Percentiles rank a stretch among this genome's conserved stretches.
Evolutionary conservation across 2,797 vertebrate species (phyloP).

Genomic region (Spinus olivaceus): DNA sequence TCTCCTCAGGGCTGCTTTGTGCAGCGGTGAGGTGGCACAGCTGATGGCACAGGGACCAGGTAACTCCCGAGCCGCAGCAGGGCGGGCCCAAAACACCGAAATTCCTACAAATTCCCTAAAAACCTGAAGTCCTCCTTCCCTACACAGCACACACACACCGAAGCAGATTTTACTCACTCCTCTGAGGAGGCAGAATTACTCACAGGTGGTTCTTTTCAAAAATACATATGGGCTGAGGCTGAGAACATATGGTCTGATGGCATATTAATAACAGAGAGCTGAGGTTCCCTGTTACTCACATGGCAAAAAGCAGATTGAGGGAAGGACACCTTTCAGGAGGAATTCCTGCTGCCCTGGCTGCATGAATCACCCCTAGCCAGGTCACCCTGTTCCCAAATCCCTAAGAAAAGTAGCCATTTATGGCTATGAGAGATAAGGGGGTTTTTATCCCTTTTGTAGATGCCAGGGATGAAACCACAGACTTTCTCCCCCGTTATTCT

Average conservation of each 20-base stretch:
- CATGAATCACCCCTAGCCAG: conserved; percentile 3
- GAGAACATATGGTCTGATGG: conserved; percentile 27
- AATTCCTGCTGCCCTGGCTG: neutral
- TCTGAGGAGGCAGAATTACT: conserved; percentile 47
- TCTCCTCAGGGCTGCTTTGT: neutral
- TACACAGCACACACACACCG: neutral
- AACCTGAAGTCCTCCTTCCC: neutral
- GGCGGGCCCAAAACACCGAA: neutral
- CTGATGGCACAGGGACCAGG: fast-evolving
- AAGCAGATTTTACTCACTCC: neutral
- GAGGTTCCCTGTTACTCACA: conserved; percentile 53
- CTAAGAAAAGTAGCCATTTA: neutral
- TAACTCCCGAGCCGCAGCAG: fast-evolving
- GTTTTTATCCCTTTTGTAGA: neutral
- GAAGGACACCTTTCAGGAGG: conserved; percentile 11
- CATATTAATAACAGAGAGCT: conserved; percentile 3
- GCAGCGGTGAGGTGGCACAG: neutral
- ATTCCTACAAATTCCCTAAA: neutral
- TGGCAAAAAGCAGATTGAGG: neutral
- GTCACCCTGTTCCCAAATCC: neutral
- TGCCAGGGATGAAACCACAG: neutral
- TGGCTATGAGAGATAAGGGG: neutral
- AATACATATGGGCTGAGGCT: conserved; percentile 40
- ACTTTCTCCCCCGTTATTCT: neutral
- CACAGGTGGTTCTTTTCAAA: conserved; percentile 65